These are phyloP conservation scores for Machaerirhynchus nigripectus DNA, from an alignment of 2,113 vertebrate genomes.

Conservation along the genomic window DNA sequence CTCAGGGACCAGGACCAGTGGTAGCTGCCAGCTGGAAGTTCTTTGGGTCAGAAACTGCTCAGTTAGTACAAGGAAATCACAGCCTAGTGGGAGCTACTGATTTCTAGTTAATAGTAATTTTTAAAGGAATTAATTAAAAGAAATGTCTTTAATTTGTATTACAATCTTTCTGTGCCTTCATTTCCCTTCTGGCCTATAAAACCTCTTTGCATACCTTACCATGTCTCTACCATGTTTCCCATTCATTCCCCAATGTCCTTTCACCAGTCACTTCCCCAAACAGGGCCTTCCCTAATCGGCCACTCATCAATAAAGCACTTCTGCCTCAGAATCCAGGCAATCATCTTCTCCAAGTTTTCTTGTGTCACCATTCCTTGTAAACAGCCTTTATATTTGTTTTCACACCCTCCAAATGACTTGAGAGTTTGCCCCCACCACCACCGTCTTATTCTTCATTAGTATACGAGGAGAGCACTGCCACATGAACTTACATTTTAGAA, in stretches of 20 bases:
- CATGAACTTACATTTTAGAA: not conserved
- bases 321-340: not conserved
- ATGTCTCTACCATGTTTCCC: not conserved
- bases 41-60: not conserved
- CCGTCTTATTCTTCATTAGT: not conserved
- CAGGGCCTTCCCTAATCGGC: not conserved
- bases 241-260: not conserved
- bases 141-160: not conserved
- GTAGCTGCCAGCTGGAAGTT: not conserved
- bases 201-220: not conserved
- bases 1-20: not conserved
- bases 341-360: not conserved
- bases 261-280: not conserved
- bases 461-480: not conserved
- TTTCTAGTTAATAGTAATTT: constrained; percentile 9
- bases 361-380: not conserved
- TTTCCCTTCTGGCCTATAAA: constrained; percentile 13
- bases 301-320: not conserved
- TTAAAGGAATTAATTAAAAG: not conserved
- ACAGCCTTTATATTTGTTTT: not conserved
- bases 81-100: not conserved
- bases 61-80: not conserved
- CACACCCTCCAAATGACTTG: not conserved
- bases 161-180: not conserved
- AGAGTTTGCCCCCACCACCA: not conserved